Conservation (phyloP, 2,797 vertebrate species). For the Linurgus olivaceus region DNA sequence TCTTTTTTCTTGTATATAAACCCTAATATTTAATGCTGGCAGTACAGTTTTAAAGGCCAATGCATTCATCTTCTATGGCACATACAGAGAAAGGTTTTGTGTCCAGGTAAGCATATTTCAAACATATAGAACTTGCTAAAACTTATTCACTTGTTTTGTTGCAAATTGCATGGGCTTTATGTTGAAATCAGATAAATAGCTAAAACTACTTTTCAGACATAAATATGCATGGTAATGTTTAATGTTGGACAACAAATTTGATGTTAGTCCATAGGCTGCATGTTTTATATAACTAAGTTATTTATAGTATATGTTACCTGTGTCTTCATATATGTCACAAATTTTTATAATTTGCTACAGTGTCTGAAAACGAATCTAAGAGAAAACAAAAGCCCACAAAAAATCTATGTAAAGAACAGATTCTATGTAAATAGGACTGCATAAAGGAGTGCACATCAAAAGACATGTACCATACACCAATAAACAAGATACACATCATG, state of each 20-base stretch:
- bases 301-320: neutral
- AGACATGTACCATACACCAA: neutral
- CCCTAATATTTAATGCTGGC: neutral
- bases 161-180: neutral
- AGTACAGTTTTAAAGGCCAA: neutral
- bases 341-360: neutral
- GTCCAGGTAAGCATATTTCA: neutral
- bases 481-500: neutral
- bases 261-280: neutral
- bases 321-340: neutral
- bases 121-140: neutral
- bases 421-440: neutral
- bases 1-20: neutral
- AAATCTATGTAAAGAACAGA: neutral
- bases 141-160: neutral
- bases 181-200: neutral
- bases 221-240: neutral
- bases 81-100: neutral
- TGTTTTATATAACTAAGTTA: neutral
- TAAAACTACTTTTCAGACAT: neutral
- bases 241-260: neutral
- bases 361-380: neutral
- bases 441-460: neutral
- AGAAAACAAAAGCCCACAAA: neutral
- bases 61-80: neutral